Percentiles rank a stretch among this genome's conserved stretches.
Conservation (phyloP, 2,113 vertebrate genomes). For the Tapirus terrestris region DNA sequence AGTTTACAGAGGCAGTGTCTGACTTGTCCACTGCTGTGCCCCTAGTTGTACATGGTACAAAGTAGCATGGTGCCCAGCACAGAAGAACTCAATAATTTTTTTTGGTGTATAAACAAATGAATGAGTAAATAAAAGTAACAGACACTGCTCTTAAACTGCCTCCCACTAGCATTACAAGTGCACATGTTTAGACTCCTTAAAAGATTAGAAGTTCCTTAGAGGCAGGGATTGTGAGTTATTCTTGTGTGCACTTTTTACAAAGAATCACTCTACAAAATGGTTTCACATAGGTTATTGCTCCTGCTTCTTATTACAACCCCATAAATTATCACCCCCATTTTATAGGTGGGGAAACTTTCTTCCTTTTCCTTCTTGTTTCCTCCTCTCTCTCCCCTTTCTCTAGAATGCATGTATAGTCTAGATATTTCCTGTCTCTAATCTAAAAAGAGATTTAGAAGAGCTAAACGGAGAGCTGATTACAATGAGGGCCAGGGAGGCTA, state of each 20-base stretch:
- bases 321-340: neutral
- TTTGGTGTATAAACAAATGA: neutral
- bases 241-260: neutral
- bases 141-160: neutral
- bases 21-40: neutral
- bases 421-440: neutral
- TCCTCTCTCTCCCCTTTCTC: neutral
- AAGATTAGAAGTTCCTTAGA: neutral
- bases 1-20: neutral
- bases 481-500: neutral
- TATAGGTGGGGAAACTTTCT: neutral
- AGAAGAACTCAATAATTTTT: neutral
- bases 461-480: neutral
- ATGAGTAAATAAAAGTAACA: conserved; percentile 14
- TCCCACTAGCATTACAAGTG: neutral
- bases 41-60: neutral
- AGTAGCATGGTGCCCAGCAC: neutral
- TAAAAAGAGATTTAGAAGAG: conserved; percentile 29
- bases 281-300: neutral
- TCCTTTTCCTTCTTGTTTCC: neutral
- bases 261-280: neutral
- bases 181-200: neutral
- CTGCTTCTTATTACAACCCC: neutral
- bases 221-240: neutral
- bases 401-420: neutral